Conservation (phyloP, 2,113 vertebrate species). For the Nothoprocta perdicaria region DNA sequence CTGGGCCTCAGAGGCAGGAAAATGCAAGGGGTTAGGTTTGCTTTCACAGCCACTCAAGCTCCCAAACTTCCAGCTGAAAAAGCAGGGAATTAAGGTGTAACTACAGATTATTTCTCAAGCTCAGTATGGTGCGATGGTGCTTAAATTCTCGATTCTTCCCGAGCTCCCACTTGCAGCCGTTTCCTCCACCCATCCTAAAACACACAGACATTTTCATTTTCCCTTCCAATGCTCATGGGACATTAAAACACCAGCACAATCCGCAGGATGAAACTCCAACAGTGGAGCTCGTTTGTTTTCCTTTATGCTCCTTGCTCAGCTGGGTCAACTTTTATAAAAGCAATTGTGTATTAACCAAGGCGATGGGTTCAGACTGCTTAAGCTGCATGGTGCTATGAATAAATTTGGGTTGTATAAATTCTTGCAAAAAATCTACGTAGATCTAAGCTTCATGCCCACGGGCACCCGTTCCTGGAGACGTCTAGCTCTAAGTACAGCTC, state of each 20-base stretch:
- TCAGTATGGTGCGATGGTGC: neutral
- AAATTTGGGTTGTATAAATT: neutral
- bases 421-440: neutral
- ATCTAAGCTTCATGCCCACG: neutral
- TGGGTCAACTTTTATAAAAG: neutral
- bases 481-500: neutral
- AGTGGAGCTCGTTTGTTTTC: neutral
- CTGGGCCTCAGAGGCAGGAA: neutral
- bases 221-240: neutral
- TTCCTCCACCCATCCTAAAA: neutral
- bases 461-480: neutral
- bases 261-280: neutral
- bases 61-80: neutral
- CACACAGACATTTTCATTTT: neutral
- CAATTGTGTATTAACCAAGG: neutral
- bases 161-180: neutral
- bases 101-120: neutral
- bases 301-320: neutral
- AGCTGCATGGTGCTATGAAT: neutral
- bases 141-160: neutral
- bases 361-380: neutral
- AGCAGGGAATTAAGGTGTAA: neutral
- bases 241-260: neutral
- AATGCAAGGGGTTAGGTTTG: neutral
- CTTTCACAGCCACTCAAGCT: neutral